A percentile compares a stretch with the other conserved stretches of the same genome.
Conservation (phyloP, 2,113 vertebrate species). For the Prochilodus magdalenae region DNA sequence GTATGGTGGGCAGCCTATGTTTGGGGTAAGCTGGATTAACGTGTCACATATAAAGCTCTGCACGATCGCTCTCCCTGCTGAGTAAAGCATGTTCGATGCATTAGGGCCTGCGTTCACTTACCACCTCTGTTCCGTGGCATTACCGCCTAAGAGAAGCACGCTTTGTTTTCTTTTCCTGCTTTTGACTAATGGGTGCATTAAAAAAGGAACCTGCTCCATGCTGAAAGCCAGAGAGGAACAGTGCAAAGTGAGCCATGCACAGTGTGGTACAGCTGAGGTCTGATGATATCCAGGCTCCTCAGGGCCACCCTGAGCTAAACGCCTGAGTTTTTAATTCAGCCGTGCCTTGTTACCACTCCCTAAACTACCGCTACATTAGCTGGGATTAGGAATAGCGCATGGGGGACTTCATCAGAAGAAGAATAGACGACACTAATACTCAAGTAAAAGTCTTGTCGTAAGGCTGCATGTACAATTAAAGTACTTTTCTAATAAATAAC, state of each 20-base stretch:
- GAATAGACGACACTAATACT: background rate
- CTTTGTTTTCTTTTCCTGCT: constrained; percentile 4
- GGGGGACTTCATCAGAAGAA: background rate
- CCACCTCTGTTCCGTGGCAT: background rate
- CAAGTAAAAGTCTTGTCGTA: background rate
- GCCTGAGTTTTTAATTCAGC: constrained; percentile 4
- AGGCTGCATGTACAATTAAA: background rate
- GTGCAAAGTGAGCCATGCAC: constrained; percentile 8
- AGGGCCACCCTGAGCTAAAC: constrained; percentile 26
- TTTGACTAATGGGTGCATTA: constrained; percentile 43
- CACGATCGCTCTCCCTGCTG: constrained; percentile 27
- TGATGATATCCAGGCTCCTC: constrained; percentile 43
- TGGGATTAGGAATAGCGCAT: constrained; percentile 39
- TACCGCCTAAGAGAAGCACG: background rate
- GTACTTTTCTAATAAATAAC: too few relatives aligned
- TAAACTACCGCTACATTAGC: constrained; percentile 32
- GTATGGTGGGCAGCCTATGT: constrained; percentile 45
- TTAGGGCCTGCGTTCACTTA: constrained; percentile 31
- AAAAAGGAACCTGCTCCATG: constrained; percentile 27
- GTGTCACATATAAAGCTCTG: constrained; percentile 40
- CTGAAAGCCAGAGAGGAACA: constrained; percentile 16
- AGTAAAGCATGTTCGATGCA: constrained; percentile 35
- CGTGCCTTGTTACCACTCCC: constrained; percentile 33
- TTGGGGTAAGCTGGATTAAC: constrained; percentile 50
- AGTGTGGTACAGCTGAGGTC: constrained; percentile 2